phyloP scores from a whole-genome alignment of 2,797 vertebrate genomes.

The Cynodonichthys magdalenae region DNA sequence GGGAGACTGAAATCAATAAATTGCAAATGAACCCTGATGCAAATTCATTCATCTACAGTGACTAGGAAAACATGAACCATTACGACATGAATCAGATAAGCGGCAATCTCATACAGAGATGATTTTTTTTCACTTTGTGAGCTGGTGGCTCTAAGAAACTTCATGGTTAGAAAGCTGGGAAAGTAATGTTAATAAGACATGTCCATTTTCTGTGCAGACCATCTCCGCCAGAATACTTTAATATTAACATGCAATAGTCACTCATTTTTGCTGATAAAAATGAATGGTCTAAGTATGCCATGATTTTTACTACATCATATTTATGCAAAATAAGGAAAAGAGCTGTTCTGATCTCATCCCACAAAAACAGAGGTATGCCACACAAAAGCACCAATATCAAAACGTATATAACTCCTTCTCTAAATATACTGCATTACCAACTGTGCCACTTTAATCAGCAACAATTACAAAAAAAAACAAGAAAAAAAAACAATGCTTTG shows the following conservation, averaged over 20 bases:
- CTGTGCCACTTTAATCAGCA: neutral
- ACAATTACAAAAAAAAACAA: neutral
- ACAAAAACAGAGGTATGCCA: too few species aligned
- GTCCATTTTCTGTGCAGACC: slow-evolving; percentile 42
- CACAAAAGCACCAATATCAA: neutral
- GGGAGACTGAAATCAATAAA: slow-evolving; percentile 64
- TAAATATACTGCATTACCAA: neutral
- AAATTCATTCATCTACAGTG: slow-evolving; percentile 62
- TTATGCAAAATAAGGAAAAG: too few species aligned
- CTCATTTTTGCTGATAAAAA: too few species aligned
- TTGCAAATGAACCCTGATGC: slow-evolving; percentile 65
- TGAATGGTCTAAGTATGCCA: too few species aligned
- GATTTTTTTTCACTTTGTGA: slow-evolving; percentile 26
- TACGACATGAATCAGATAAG: slow-evolving; percentile 59
- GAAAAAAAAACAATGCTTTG: too few species aligned
- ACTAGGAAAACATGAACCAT: slow-evolving; percentile 45
- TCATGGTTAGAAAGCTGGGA: slow-evolving; percentile 6
- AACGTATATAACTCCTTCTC: too few species aligned
- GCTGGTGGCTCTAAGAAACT: slow-evolving; percentile 5
- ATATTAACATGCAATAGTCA: slow-evolving; percentile 31
- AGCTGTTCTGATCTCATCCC: too few species aligned
- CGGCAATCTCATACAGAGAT: slow-evolving; percentile 33
- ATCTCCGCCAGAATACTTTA: slow-evolving; percentile 30
- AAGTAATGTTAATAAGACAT: slow-evolving; percentile 36
- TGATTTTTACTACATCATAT: too few species aligned